Evolutionary conservation across 2,888 invertebrate genomes (phyloP), one percentile per base, ranked within the genome.

Genomic region (Parapristionchus giblindavisi): DNA sequence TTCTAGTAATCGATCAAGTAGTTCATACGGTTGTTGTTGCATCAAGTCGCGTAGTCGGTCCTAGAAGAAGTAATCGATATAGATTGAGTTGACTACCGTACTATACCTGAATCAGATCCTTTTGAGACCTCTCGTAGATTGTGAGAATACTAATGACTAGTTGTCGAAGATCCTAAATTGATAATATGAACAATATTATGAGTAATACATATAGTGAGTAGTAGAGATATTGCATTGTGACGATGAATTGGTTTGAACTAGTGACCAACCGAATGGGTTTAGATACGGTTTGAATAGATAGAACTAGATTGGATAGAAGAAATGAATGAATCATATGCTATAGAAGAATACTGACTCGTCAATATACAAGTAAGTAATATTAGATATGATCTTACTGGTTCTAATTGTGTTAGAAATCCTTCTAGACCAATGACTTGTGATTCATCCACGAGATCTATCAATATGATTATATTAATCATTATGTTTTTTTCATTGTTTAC

Each of bases 91-190:
- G 43, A 6, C 8, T 0, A 3, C 3, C 6, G 21, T n/a, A 11
- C 1, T 24, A 4, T 54, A 70, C 70, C 40, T 71, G 38, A n/a
- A 43, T 61, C 34, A 60, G 43, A 1, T 73, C 61, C 34, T 38
- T 40, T 11, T 43, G 60, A 14, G 73, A 27, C 38, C 73, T n/a
- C 27, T 73, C 73, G 51, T 73, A 73, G 24, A 73, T 51, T 5
- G 60, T 43, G 60, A 73, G 73, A 24, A 73, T 73, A 36, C 51
- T 61, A 36, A 73, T 73, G 34, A 73, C 73, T 8, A 73, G 73
- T 27, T 51, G 29, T 2, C 73, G 73, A 11, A 73, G 73, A 17
- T 73, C 73, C 73, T 73, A 40, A 56, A 29, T 29, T 29, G 24
- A 65, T 27, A 14, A 27, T n/a, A 8, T 61, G 61, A 61, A 11